Conservation (phyloP, 2,888 invertebrate species). For the Lottia gigantea region DNA sequence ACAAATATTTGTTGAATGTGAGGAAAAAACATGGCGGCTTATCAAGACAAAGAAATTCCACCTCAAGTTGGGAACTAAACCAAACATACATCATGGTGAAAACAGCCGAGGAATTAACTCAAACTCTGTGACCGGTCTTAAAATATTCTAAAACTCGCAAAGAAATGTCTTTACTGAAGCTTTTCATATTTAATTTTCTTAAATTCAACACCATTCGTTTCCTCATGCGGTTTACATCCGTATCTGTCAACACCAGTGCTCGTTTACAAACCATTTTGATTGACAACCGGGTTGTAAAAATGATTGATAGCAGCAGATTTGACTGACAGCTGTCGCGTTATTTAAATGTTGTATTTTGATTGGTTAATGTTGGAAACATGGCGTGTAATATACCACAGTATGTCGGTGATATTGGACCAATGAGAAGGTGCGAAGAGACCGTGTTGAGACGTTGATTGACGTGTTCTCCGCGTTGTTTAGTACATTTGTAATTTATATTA, state of each 20-base stretch:
- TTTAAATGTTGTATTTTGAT: background rate
- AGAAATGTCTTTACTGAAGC: background rate
- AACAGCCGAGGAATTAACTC: too few relatives aligned
- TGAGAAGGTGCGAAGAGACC: background rate
- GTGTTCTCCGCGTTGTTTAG: background rate
- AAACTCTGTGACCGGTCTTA: too few relatives aligned
- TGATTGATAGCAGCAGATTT: conserved; percentile 6
- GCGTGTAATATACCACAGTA: conserved; percentile 1
- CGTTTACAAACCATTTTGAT: background rate
- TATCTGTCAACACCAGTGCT: too few relatives aligned
- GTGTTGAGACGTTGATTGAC: conserved; percentile 6
- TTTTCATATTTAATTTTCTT: conserved; percentile 9
- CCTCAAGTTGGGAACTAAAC: too few relatives aligned
- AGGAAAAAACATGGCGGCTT: too few relatives aligned
- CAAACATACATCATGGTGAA: too few relatives aligned
- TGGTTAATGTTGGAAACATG: background rate
- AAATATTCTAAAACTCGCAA: background rate
- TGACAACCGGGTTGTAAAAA: background rate
- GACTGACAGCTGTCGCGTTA: conserved; percentile 6
- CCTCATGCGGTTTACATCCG: too few relatives aligned
- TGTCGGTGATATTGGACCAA: background rate
- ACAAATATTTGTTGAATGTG: too few relatives aligned
- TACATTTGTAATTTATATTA: conserved; percentile 9
- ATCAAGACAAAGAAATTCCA: too few relatives aligned
- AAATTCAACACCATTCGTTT: background rate